Evolutionary conservation across 1,140 invertebrate species (phyloP).

Genomic region (Pseudomyrmex cubaensis): DNA sequence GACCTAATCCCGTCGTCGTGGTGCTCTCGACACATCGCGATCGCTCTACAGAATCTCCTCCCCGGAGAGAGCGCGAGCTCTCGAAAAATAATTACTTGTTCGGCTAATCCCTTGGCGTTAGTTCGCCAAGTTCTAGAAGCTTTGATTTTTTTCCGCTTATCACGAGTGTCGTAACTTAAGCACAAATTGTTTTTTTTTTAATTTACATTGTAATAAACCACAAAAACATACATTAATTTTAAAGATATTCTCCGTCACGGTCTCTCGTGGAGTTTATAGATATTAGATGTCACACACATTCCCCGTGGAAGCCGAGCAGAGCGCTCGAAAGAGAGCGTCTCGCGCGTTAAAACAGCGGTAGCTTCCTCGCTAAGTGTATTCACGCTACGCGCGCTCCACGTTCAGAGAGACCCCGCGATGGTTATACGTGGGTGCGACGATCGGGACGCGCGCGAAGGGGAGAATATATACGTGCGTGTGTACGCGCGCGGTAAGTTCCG

Average conservation of each 20-base stretch:
- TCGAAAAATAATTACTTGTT: slow-evolving; percentile 43
- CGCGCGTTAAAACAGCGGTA: slow-evolving; percentile 70
- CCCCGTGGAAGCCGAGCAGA: too few relatives aligned
- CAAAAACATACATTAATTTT: too few relatives aligned
- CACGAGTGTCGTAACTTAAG: not conserved
- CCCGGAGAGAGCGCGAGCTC: slow-evolving; percentile 23
- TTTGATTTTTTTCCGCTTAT: not conserved
- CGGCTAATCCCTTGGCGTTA: too few relatives aligned
- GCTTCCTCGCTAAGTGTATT: slow-evolving; percentile 72
- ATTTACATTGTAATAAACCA: too few relatives aligned
- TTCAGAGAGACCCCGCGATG: not conserved
- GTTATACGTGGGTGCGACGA: slow-evolving; percentile 8
- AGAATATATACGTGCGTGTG: not conserved
- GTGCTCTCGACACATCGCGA: slow-evolving; percentile 53
- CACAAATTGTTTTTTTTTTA: not conserved
- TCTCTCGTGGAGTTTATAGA: not conserved
- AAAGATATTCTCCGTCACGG: too few relatives aligned
- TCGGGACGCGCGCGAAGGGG: not conserved
- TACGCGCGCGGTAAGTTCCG: not conserved
- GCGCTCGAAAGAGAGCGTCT: slow-evolving; percentile 7
- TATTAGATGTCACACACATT: not conserved
- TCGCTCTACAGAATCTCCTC: slow-evolving; percentile 20
- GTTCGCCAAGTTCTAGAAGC: too few relatives aligned
- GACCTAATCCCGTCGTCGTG: slow-evolving; percentile 60
- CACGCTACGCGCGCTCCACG: slow-evolving; percentile 43